Base-by-base conservation (phyloP, 2,888 invertebrate species). In the Limnephilus marmoratus region DNA sequence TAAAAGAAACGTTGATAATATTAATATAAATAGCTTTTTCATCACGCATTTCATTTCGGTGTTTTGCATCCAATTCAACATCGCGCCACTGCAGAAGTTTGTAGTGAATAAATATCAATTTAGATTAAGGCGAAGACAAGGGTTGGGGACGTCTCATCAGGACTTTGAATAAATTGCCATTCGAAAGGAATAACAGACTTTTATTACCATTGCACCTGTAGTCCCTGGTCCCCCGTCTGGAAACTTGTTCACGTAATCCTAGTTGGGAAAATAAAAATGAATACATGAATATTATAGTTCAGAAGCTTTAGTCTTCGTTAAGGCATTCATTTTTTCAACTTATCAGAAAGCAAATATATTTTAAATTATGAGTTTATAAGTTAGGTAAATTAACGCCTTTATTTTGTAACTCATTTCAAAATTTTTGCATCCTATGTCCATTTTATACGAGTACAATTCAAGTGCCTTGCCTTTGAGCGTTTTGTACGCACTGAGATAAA, bases 31-130 rank as follows among this genome's bases (percentile, higher is more conserved):
- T 68, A 24, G 68, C n/a, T 68, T 18, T 83, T 41, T 68, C 68
- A 68, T 68, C 68, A 82, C 1, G 34, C 18, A 31, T 31, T 82
- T 82, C 15, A 82, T 82, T 31, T 82, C 31, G 31, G 82, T 34
- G 15, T 86, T 45, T n/a, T 86, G 29, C 41, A 86, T n/a, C 86
- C 24, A 68, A 15, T 37, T 85, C n/a, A 37, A 49, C 86, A 41
- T 86, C 86, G 12, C 86, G 86, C 41, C 86, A 24, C 86, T 45
- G 86, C 37, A 41, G 41, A 86, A 45, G 29, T 86, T 3, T 45
- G 49, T 29, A n/a, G 86, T 34, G 37, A 91, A 91, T 91, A 91
- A 91, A 91, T 91, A 91, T 91, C 91, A 86, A 86, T 80, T 86
- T 80, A 82, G 91, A 91, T 91, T 91, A 87, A 81, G 29, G 29